These are phyloP conservation scores for Rhaphigaster nebulosa DNA, from an alignment of 2,888 invertebrate species.

Conservation along the genomic window DNA sequence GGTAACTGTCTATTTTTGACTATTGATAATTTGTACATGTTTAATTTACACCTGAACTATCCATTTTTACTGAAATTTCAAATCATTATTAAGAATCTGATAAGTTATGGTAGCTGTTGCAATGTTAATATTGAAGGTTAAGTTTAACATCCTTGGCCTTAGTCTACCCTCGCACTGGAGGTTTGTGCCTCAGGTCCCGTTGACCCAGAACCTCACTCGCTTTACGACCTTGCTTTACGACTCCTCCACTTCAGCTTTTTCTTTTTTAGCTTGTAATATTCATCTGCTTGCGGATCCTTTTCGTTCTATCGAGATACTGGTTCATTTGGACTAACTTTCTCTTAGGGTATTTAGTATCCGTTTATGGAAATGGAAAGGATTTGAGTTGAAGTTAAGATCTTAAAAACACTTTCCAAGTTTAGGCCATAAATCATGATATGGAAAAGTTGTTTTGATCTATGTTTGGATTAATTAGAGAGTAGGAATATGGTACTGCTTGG, in stretches of 20 bases:
- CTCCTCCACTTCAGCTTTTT: not conserved
- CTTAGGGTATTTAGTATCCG: not conserved
- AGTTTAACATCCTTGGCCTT: not conserved
- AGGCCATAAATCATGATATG: not conserved
- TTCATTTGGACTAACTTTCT: conserved; percentile 8
- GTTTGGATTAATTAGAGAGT: too few relatives aligned
- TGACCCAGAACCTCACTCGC: conserved; percentile 36
- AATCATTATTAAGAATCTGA: too few relatives aligned
- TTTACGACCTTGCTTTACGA: conserved; percentile 34
- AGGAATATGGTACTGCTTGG: too few relatives aligned
- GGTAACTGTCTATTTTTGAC: too few relatives aligned
- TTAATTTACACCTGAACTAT: too few relatives aligned
- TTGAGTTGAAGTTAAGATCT: not conserved
- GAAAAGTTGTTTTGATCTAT: not conserved
- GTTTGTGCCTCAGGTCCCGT: not conserved
- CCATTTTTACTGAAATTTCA: too few relatives aligned
- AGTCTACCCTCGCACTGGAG: not conserved
- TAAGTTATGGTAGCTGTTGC: too few relatives aligned
- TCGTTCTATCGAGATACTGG: not conserved
- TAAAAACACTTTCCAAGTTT: not conserved
- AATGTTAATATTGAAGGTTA: too few relatives aligned
- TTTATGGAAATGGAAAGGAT: not conserved
- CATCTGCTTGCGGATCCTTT: not conserved
- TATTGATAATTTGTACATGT: too few relatives aligned
- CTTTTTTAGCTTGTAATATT: conserved; percentile 12